Evolutionary conservation across 2,797 vertebrate species (phyloP).

Genomic region (Iguana delicatissima): DNA sequence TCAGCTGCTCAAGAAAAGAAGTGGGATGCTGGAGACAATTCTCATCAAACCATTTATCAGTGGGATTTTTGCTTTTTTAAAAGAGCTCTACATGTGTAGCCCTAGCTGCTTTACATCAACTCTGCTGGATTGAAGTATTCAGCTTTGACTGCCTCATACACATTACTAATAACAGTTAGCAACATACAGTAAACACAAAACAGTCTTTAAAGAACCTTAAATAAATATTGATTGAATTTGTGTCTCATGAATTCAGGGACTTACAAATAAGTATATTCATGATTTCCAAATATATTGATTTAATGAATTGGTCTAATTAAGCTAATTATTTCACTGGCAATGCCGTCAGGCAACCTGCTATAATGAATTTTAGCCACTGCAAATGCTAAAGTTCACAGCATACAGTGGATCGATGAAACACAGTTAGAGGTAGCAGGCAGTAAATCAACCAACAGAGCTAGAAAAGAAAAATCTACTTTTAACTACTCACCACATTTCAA

Average conservation of each 20-base stretch:
- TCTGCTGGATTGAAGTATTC: background rate
- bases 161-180: slow-evolving; percentile 1
- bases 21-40: background rate
- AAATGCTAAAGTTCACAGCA: slow-evolving; percentile 10
- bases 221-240: slow-evolving; percentile 2
- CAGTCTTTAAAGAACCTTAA: background rate
- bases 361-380: background rate
- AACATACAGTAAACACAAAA: slow-evolving; percentile 12
- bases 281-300: slow-evolving; percentile 29
- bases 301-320: slow-evolving; percentile 24
- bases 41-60: background rate
- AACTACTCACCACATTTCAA: slow-evolving; percentile 6
- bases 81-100: background rate
- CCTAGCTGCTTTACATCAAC: too few species aligned
- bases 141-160: background rate
- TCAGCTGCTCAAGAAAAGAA: background rate
- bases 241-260: background rate
- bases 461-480: background rate
- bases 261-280: background rate
- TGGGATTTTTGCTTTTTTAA: background rate
- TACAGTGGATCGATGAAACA: background rate
- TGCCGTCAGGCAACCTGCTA: background rate
- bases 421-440: background rate
- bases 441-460: background rate
- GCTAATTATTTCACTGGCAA: slow-evolving; percentile 15